Evolutionary conservation across 1,140 invertebrate species (phyloP), one percentile per base, ranked within the genome.

Genomic region (Catajapyx aquilonaris): DNA sequence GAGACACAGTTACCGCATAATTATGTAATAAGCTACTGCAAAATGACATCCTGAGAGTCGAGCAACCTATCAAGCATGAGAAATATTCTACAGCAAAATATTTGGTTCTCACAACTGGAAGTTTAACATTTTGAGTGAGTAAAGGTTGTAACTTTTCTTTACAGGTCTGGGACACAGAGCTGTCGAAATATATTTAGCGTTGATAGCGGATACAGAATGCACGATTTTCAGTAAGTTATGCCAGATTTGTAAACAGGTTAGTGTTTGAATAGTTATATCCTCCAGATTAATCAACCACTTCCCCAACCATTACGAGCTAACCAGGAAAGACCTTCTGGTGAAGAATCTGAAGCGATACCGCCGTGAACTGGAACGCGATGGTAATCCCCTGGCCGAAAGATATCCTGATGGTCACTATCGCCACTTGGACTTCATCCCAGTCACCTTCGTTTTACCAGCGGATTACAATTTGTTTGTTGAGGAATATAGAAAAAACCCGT

Each of bases 381-480:
- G 81, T 16, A 88, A 73, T 59, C 71, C 76, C 0, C 51, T 94
- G 30, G 86, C 85, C 0, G 81, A 88, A 52, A 68, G 72, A 46
- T 71, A 67, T 44, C 59, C 69, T 17, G 70, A 77, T 43, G 71
- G 73, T 23, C 75, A 81, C 53, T 79, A 84, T 53, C 46, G 80
- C 2, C 69, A 84, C 50, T 57, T 85, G 52, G 86, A 93, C 59
- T 91, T 93, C 50, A 78, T 94, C 40, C 87, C 88, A 2, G 70
- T 83, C 0, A 93, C 88, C 0, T 95, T 88, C 54, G 83, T 91
- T 37, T 58, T 95, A 38, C 88, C 90, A 2, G 81, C 84, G 59
- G 79, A 94, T 56, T 93, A 93, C 50, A 91, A 91, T 52, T 77
- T 91, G 70, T 93, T 94, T 59, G 83, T 90, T 0, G 85, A 94